A percentile compares a stretch with the other conserved stretches of the same genome.
Conservation (phyloP, 1,140 invertebrate genomes). For the Penaeus vannamei region DNA sequence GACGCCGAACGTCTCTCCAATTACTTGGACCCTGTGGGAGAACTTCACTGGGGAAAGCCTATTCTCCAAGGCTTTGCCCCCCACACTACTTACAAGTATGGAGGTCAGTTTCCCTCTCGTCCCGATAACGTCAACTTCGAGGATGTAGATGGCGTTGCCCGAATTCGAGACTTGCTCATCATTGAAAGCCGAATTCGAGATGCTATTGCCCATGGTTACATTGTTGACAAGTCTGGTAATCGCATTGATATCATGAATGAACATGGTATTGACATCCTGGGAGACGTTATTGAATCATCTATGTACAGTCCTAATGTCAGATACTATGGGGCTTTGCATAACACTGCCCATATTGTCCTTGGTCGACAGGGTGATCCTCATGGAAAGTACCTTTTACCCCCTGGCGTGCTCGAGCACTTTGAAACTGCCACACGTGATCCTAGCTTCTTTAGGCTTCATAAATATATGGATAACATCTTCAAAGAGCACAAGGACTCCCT, state of each 20-base stretch:
- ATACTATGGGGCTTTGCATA: slow-evolving; percentile 5
- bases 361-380: slow-evolving; percentile 15
- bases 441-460: not conserved
- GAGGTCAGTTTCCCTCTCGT: slow-evolving; percentile 50
- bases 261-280: slow-evolving; percentile 40
- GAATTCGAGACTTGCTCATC: slow-evolving; percentile 44
- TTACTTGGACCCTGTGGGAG: slow-evolving; percentile 39
- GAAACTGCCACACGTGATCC: slow-evolving; percentile 26
- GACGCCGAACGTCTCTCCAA: slow-evolving; percentile 55
- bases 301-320: slow-evolving; percentile 6
- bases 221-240: not conserved
- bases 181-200: slow-evolving; percentile 42
- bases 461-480: slow-evolving; percentile 25
- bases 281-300: slow-evolving; percentile 48
- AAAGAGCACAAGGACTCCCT: not conserved
- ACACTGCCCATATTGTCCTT: slow-evolving; percentile 8
- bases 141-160: slow-evolving; percentile 57
- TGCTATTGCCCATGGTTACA: slow-evolving; percentile 52
- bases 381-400: slow-evolving; percentile 2
- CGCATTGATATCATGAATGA: slow-evolving; percentile 37
- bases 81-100: slow-evolving; percentile 56
- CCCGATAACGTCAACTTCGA: slow-evolving; percentile 38
- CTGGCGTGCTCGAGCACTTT: slow-evolving; percentile 11
- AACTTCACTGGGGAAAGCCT: slow-evolving; percentile 39
- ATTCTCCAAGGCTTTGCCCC: slow-evolving; percentile 53